Conservation (phyloP, 2,113 vertebrate species). For the Macroglossus sobrinus region DNA sequence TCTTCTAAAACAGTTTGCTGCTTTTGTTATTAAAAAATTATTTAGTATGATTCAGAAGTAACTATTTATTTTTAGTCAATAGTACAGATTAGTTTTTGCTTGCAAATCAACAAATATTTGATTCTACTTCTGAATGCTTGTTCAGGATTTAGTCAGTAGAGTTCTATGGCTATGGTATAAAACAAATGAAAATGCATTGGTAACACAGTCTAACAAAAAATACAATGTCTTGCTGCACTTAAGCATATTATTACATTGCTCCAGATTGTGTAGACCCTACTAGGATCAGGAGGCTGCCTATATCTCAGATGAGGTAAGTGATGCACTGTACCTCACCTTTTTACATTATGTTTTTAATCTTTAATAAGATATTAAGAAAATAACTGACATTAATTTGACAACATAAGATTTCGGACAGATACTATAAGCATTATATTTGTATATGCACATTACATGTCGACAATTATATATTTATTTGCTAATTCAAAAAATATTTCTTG, state of each 20-base stretch:
- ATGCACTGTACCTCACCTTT: background rate
- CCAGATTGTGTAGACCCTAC: background rate
- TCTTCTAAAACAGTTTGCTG: background rate
- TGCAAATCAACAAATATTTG: background rate
- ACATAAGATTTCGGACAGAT: background rate
- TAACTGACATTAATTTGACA: background rate
- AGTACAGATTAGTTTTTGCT: background rate
- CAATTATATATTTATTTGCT: background rate
- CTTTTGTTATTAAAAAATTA: background rate
- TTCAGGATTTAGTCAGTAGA: constrained; percentile 18
- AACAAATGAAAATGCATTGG: background rate
- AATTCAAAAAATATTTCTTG: background rate
- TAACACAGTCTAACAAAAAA: background rate
- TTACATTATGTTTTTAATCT: background rate
- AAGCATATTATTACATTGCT: background rate
- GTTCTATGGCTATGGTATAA: background rate
- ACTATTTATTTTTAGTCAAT: constrained; percentile 31
- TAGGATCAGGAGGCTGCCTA: background rate
- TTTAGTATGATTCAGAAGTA: background rate
- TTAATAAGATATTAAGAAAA: background rate
- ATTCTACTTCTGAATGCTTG: constrained; percentile 6
- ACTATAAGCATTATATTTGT: background rate
- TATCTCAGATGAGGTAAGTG: background rate
- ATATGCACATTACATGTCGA: background rate
- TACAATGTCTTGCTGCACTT: background rate